Base-by-base conservation (phyloP, 2,113 vertebrate genomes). In the Labeo rohita region DNA sequence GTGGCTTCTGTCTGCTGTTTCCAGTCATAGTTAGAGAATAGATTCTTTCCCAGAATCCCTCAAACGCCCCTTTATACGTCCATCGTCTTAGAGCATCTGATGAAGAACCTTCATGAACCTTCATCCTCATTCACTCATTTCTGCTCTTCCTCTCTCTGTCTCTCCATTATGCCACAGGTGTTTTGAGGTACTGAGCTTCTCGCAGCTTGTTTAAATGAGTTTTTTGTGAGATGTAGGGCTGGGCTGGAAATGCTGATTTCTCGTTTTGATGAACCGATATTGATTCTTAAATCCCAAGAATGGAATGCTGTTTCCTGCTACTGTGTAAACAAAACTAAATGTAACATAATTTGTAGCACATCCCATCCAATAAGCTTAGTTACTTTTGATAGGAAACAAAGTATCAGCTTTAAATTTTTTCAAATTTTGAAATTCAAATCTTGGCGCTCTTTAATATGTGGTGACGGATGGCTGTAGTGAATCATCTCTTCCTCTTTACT, bases 181-280 rank as follows among this genome's bases (percentile, higher is more conserved):
- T 79, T 61, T 45, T 23, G 77, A 79, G 77, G 77, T 79, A 61
- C 9, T 79, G 54, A 43, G 18, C 66, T n/a, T 61, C 59, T 10
- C 59, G 1, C 61, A 11, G 61, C 61, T 72, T 72, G 36, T 43
- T 43, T 43, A 43, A 21, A 21, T 21, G 8, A 70, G 36, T 0
- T 8, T 70, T 2, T 70, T 56, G 54, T 18, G 54, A 56, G 54
- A 54, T 54, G 54, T 59, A 59, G 54, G 54, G 16, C 18, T 59
- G 54, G 54, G 54, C 8, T 18, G 6, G 54, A 59, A 59, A 59
- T 21, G 18, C 54, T 2, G 54, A 59, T 59, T 59, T 59, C 54
- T 56, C 54, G 16, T 54, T 54, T 54, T 54, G 15, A 18, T 16
- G 15, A 18, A 56, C 16, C 7, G 54, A 56, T 56, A 21, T 56